A percentile compares a stretch with the other conserved stretches of the same genome.
These are phyloP conservation scores for Neolamprologus ventralis DNA, from an alignment of 2,113 vertebrate species.

Conservation along the genomic window DNA sequence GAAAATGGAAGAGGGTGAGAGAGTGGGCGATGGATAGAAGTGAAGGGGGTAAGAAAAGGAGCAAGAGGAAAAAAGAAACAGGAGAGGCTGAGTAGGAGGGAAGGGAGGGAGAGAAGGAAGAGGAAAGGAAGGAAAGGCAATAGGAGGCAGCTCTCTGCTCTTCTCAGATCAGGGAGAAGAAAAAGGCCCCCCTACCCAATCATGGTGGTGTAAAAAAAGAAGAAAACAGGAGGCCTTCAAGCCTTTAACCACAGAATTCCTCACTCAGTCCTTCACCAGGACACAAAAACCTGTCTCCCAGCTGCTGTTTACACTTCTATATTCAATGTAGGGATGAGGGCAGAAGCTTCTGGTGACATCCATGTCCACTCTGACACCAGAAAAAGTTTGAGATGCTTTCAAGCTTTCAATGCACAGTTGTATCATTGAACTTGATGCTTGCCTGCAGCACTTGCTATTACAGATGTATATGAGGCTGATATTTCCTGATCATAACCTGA, in stretches of 20 bases:
- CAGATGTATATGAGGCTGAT: not conserved
- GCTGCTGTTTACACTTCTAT: not conserved
- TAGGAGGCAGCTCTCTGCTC: conserved; percentile 18
- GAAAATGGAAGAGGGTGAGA: conserved; percentile 17
- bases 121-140: conserved; percentile 21
- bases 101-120: conserved; percentile 30
- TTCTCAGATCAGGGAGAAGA: conserved; percentile 15
- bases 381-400: conserved; percentile 9
- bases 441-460: not conserved
- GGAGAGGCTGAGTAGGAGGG: conserved; percentile 18
- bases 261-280: not conserved
- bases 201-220: not conserved
- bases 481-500: not conserved
- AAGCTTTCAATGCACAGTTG: not conserved
- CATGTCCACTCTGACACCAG: not conserved
- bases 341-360: not conserved
- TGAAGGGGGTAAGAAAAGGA: not conserved
- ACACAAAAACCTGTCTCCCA: not conserved
- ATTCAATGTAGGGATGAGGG: not conserved
- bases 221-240: not conserved
- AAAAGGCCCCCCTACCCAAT: not conserved
- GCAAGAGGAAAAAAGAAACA: not conserved
- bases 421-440: not conserved
- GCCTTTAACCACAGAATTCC: not conserved
- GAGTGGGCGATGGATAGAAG: not conserved